Evolutionary conservation across 2,113 vertebrate species (phyloP), one percentile per base, ranked within the genome.

Genomic region (Nibea albiflora): DNA sequence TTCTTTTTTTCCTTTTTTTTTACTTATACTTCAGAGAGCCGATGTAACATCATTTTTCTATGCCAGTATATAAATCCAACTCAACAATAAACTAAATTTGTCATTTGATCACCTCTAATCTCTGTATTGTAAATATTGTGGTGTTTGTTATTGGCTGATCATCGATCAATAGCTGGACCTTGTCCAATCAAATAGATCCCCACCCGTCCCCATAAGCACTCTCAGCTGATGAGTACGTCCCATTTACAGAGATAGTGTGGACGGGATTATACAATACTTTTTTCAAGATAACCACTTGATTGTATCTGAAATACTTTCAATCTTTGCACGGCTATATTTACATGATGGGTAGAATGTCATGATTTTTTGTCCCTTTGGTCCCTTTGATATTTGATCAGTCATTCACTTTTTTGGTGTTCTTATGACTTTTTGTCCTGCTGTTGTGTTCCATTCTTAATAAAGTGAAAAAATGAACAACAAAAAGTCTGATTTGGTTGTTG

Each of bases 381-480:
- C 67, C 85, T 94, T 92, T 91, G 93, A 93, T 92, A 92, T 92
- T 90, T 81, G 90, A 91, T 92, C 82, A 28, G 81, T 90, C 90
- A 87, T 91, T 70, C 76, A 87, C 80, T 89, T 88, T 91, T 94
- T 91, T 91, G 91, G 89, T 94, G 92, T 95, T 94, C 92, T 91
- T 93, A 93, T 93, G 90, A 92, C 90, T 94, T 95, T 94, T 90
- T 90, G 93, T 94, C 89, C 92, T 88, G 94, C 90, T 95, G 94
- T 92, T 93, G 94, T 95, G 88, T 93, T 95, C 79, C 93, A 93
- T 95, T 95, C 94, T 95, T 95, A 95, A 94, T 94, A 95, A 95
- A 95, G 92, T 89, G 65, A 89, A 87, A 93, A 91, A 93, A 90
- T 46, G 26, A 85, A 91, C 58, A 85, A 58, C 63, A 85, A 26